Evolutionary conservation across 2,113 vertebrate species (phyloP).

Genomic region (Tetraodon nigroviridis): DNA sequence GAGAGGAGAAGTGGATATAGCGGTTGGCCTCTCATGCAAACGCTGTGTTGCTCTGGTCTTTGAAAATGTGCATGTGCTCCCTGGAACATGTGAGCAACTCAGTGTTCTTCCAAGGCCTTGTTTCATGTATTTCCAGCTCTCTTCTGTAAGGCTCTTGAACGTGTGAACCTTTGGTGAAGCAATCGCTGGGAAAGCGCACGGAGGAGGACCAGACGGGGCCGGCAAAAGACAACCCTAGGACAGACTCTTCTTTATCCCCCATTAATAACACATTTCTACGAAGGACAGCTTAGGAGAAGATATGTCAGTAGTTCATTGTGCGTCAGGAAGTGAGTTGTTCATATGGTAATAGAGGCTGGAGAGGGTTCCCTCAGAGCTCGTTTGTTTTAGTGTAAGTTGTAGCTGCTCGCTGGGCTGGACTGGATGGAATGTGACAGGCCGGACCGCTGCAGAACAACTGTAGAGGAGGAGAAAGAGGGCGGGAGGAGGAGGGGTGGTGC

Average conservation of each 20-base stretch:
- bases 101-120: conserved; percentile 48
- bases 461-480: conserved; percentile 54
- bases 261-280: conserved; percentile 55
- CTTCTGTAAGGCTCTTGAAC: conserved; percentile 54
- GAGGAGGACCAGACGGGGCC: conserved; percentile 5
- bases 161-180: conserved; percentile 32
- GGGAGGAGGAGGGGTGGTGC: conserved; percentile 15
- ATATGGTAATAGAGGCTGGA: conserved; percentile 65
- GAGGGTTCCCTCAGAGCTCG: conserved; percentile 58
- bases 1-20: conserved; percentile 34
- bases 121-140: conserved; percentile 49
- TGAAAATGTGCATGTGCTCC: conserved; percentile 47
- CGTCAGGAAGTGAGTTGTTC: conserved; percentile 69
- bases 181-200: conserved; percentile 51
- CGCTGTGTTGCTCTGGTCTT: conserved; percentile 42
- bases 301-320: conserved; percentile 64
- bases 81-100: conserved; percentile 33
- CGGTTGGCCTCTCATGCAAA: conserved; percentile 39
- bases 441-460: conserved; percentile 62
- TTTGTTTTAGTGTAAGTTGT: conserved; percentile 70
- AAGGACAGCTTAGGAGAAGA: conserved; percentile 56
- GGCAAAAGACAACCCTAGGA: conserved; percentile 42
- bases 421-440: conserved; percentile 66
- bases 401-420: conserved; percentile 59
- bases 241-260: conserved; percentile 64